Evolutionary conservation across 1,140 invertebrate species (phyloP).

Genomic region (Pectinophora gossypiella): DNA sequence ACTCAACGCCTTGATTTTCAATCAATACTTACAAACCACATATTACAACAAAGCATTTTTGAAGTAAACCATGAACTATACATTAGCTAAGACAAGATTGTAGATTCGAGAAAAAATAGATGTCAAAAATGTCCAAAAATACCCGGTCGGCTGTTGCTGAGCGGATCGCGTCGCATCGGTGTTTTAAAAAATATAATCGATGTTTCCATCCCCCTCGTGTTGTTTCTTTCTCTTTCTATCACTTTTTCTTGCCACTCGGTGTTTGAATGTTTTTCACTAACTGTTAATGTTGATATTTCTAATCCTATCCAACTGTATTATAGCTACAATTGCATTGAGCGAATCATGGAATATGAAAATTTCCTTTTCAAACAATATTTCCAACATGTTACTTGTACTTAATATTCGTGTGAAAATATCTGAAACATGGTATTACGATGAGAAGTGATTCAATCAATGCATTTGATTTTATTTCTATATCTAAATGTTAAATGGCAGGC

Average conservation of each 20-base stretch:
- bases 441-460: constrained; percentile 3
- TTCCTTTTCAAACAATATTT: no score
- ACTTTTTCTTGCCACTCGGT: constrained; percentile 71
- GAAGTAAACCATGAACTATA: no score
- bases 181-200: constrained; percentile 60
- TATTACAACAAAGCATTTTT: no score
- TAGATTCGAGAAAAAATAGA: no score
- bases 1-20: no score
- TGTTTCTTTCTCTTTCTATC: constrained; percentile 68
- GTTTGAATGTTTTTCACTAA: constrained; percentile 72
- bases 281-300: constrained; percentile 71
- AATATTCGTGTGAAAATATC: no score
- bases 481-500: constrained; percentile 9
- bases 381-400: no score
- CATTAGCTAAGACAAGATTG: no score
- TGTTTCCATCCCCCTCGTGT: constrained; percentile 61
- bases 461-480: constrained; percentile 13
- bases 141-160: constrained; percentile 55
- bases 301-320: constrained; percentile 34
- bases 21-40: no score
- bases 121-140: constrained; percentile 48
- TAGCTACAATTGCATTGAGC: background rate
- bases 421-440: no score
- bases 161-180: constrained; percentile 59
- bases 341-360: no score